Conservation (phyloP, 2,888 invertebrate genomes). For the Microctonus brassicae region DNA sequence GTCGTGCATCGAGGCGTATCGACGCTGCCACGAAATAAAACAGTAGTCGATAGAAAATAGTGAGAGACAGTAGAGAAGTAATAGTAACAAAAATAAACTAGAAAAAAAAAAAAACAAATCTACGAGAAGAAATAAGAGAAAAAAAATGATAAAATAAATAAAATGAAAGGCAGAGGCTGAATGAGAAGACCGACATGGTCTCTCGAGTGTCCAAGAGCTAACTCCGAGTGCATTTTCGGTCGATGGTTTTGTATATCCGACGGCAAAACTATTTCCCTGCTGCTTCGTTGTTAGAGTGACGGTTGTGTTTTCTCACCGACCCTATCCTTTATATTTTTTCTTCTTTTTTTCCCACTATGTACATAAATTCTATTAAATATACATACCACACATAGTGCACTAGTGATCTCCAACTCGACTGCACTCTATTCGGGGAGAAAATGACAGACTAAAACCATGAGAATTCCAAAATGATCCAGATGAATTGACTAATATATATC, state of each 20-base stretch:
- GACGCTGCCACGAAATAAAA: conserved; percentile 31
- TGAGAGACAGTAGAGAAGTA: conserved; percentile 4
- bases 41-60: conserved; percentile 23
- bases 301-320: background rate
- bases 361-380: background rate
- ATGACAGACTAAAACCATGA: background rate
- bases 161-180: conserved; percentile 35
- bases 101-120: conserved; percentile 5
- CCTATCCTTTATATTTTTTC: background rate
- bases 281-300: background rate
- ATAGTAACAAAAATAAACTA: background rate
- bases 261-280: background rate
- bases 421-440: background rate
- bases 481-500: background rate
- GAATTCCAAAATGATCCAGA: background rate
- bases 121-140: conserved; percentile 1
- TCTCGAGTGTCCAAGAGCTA: conserved; percentile 38
- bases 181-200: conserved; percentile 34
- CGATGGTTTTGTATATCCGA: conserved; percentile 31
- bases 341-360: too few species aligned
- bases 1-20: conserved; percentile 17
- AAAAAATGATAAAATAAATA: conserved; percentile 22
- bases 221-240: conserved; percentile 30
- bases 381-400: background rate
- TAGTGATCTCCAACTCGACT: conserved; percentile 10